phyloP scores from a whole-genome alignment of 1,140 invertebrate species.

The Goniozus legneri region DNA sequence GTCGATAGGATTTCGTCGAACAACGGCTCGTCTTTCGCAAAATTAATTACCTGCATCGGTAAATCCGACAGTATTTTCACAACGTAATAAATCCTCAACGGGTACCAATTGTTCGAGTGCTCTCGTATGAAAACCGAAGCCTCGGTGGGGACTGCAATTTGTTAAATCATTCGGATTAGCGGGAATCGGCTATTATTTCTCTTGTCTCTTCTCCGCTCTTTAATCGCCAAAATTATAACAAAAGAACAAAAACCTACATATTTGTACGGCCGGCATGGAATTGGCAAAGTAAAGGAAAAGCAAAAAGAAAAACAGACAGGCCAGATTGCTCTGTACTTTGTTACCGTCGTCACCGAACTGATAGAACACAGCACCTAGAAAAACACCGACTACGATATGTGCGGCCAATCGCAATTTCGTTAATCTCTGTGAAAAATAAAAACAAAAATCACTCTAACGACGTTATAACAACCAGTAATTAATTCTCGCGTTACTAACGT shows the following conservation, averaged over 20 bases:
- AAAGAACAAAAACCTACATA: constrained; percentile 72
- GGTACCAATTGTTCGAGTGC: constrained; percentile 89
- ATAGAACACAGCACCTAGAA: constrained; percentile 79
- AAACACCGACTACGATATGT: constrained; percentile 70
- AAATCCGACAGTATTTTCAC: constrained; percentile 84
- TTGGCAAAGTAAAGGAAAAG: constrained; percentile 85
- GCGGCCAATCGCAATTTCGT: constrained; percentile 70
- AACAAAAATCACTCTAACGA: background rate
- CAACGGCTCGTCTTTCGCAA: too few relatives aligned
- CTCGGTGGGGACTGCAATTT: constrained; percentile 78
- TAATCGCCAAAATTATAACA: too few relatives aligned
- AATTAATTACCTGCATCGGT: constrained; percentile 71
- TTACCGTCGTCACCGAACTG: constrained; percentile 75
- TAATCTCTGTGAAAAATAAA: constrained; percentile 59
- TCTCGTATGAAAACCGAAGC: constrained; percentile 82
- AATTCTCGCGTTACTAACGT: constrained; percentile 50
- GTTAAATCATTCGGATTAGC: too few relatives aligned
- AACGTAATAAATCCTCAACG: constrained; percentile 75
- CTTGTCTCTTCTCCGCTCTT: too few relatives aligned
- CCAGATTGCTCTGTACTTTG: constrained; percentile 74
- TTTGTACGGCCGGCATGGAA: constrained; percentile 83
- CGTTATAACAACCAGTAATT: background rate
- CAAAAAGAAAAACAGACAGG: constrained; percentile 79
- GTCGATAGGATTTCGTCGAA: too few relatives aligned
- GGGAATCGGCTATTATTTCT: too few relatives aligned